These are phyloP conservation scores for Coilia nasus DNA, from an alignment of 2,797 vertebrate genomes.

Conservation along the genomic window DNA sequence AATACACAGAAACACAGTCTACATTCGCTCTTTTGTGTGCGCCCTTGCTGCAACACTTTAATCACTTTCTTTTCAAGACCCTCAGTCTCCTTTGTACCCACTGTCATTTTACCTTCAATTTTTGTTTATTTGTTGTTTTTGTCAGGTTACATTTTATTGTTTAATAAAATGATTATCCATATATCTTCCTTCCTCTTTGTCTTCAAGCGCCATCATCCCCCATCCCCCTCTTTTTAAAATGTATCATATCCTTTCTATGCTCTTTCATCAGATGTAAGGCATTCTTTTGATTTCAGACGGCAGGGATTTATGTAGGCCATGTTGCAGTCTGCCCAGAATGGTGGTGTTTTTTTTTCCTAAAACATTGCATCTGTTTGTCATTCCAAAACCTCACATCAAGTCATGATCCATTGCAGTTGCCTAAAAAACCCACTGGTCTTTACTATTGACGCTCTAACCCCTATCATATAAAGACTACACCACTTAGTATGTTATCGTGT, in stretches of 20 bases:
- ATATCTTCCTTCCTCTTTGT: constrained; percentile 7
- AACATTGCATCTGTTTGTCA: background rate
- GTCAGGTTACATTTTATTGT: background rate
- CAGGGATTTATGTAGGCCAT: constrained; percentile 67
- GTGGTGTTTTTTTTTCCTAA: constrained; percentile 9
- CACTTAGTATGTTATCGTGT: background rate
- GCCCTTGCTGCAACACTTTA: background rate
- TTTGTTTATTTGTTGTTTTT: background rate
- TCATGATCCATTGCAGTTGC: background rate
- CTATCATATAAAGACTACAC: background rate
- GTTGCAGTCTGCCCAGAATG: constrained; percentile 49
- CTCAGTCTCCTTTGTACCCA: background rate
- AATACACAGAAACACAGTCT: background rate
- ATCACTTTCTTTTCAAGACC: background rate
- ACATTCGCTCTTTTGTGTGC: background rate
- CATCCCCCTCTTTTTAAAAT: constrained; percentile 14
- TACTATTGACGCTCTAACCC: background rate
- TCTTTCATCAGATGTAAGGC: constrained; percentile 64
- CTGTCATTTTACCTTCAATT: background rate
- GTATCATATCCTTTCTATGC: constrained; percentile 40
- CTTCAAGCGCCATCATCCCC: background rate
- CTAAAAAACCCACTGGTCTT: background rate
- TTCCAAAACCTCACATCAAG: background rate
- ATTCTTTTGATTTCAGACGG: constrained; percentile 57
- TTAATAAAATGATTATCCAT: background rate